A percentile compares a stretch with the other conserved stretches of the same genome.
phyloP scores from a whole-genome alignment of 2,888 invertebrate species.

The Ennomos quercinarius region DNA sequence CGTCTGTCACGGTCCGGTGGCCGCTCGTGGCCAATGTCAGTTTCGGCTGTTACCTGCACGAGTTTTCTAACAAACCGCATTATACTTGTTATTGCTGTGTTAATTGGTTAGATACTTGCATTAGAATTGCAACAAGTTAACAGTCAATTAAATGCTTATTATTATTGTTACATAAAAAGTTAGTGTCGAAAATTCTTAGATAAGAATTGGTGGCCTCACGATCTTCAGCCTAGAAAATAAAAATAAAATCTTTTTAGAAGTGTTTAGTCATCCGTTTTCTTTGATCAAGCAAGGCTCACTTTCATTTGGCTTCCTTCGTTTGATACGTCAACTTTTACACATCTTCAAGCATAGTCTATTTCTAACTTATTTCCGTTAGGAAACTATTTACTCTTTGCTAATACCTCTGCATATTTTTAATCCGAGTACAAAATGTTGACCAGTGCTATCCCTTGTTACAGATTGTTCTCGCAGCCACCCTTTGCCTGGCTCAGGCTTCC shows the following conservation, averaged over 20 bases:
- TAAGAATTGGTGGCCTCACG: no score
- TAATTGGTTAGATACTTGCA: constrained; percentile 25
- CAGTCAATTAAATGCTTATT: constrained; percentile 22
- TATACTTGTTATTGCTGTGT: constrained; percentile 26
- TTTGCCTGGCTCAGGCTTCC: constrained; percentile 83
- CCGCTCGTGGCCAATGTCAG: constrained; percentile 45
- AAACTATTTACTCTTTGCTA: no score
- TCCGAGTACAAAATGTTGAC: not conserved
- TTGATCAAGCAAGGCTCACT: no score
- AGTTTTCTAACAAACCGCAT: constrained; percentile 28
- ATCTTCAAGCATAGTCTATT: no score
- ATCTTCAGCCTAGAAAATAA: no score
- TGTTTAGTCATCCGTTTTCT: no score
- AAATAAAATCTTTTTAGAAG: no score
- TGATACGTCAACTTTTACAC: no score
- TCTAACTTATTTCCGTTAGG: no score
- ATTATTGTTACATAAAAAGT: not conserved
- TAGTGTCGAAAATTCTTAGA: no score
- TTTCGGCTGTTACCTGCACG: constrained; percentile 26
- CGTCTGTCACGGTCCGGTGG: constrained; percentile 49
- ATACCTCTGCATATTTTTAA: no score
- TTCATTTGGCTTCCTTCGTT: no score
- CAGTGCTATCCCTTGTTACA: constrained; percentile 44
- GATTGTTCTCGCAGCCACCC: constrained; percentile 79
- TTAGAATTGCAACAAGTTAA: constrained; percentile 32